phyloP scores from a whole-genome alignment of 2,113 vertebrate genomes.

The Oplegnathus fasciatus region DNA sequence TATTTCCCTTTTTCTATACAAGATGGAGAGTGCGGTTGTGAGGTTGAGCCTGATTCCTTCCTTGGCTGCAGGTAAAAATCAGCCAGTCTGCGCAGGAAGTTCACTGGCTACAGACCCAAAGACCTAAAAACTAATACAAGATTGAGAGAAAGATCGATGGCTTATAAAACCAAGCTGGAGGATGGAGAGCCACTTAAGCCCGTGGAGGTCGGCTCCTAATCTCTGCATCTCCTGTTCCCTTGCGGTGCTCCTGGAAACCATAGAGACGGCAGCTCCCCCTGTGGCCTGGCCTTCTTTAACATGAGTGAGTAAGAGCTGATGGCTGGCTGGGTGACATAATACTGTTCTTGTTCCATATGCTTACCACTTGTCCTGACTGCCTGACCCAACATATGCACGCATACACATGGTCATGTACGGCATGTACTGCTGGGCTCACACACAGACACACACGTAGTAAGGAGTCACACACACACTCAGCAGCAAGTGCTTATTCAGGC shows the following conservation, averaged over 20 bases:
- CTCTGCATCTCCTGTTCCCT: conserved; percentile 72
- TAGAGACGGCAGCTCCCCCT: conserved; percentile 78
- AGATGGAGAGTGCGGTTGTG: background rate
- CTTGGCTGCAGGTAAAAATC: conserved; percentile 18
- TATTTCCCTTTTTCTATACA: background rate
- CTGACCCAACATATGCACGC: conserved; percentile 47
- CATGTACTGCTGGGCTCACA: background rate
- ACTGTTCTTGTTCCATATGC: conserved; percentile 71
- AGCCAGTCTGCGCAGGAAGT: background rate
- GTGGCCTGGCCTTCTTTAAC: conserved; percentile 78
- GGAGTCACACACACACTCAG: background rate
- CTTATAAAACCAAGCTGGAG: conserved; percentile 54
- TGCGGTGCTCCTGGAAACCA: conserved; percentile 75
- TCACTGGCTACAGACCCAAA: conserved; percentile 21
- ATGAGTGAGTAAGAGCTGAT: conserved; percentile 76
- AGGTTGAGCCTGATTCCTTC: background rate
- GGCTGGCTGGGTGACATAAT: conserved; percentile 68
- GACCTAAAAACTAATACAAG: conserved; percentile 24
- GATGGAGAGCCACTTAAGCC: conserved; percentile 66
- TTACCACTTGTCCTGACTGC: conserved; percentile 61
- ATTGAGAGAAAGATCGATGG: conserved; percentile 31
- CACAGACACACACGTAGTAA: background rate
- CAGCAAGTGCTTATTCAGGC: conserved; percentile 3
- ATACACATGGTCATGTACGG: conserved; percentile 19
- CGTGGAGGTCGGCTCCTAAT: conserved; percentile 58